A percentile compares a stretch with the other conserved stretches of the same genome.
Evolutionary conservation across 2,113 vertebrate species (phyloP).

Genomic region (Hystrix brachyura): DNA sequence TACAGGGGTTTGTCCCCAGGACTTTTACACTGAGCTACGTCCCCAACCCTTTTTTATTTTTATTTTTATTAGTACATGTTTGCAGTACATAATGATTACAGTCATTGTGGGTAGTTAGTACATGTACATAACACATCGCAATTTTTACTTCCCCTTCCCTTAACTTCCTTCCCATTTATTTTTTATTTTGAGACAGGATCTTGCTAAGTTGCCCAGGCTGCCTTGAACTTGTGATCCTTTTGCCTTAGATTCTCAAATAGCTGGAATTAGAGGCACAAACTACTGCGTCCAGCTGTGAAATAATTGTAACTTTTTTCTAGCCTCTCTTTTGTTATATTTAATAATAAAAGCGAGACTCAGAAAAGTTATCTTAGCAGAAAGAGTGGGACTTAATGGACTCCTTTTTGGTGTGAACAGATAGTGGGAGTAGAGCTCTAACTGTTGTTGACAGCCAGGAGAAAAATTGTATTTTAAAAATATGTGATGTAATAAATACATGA

Average conservation of each 20-base stretch:
- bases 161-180: not conserved
- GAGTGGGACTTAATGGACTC: not conserved
- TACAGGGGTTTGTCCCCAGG: not conserved
- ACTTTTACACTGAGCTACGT: not conserved
- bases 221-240: not conserved
- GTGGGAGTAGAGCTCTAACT: not conserved
- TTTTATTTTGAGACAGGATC: not conserved
- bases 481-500: not conserved
- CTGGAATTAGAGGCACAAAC: not conserved
- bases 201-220: not conserved
- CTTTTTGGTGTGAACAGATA: not conserved
- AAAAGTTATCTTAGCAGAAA: slow-evolving; percentile 1
- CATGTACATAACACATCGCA: not conserved
- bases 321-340: slow-evolving; percentile 35
- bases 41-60: not conserved
- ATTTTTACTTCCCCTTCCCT: not conserved
- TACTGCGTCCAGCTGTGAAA: not conserved
- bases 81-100: not conserved
- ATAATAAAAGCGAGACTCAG: not conserved
- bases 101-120: not conserved
- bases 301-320: slow-evolving; percentile 22
- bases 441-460: not conserved
- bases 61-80: not conserved
- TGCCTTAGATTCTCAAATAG: not conserved
- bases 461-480: slow-evolving; percentile 35